Evolutionary conservation across 2,888 invertebrate species (phyloP).

Genomic region (Noctua janthe): DNA sequence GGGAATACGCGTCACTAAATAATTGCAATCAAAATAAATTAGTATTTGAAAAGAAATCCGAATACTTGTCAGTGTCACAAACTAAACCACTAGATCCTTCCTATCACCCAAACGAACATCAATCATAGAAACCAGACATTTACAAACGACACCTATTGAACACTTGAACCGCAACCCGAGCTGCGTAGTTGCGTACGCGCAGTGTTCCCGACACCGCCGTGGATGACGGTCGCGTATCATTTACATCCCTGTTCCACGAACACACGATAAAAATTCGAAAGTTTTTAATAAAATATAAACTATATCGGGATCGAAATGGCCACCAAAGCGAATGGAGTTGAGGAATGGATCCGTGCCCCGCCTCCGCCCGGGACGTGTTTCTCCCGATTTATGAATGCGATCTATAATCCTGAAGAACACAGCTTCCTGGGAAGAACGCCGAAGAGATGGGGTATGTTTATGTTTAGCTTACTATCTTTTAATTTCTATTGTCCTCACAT

Average conservation of each 20-base stretch:
- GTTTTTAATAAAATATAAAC: not conserved
- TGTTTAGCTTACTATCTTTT: not conserved
- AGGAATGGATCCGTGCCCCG: slow-evolving; percentile 85
- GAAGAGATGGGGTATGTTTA: slow-evolving; percentile 86
- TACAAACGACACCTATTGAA: slow-evolving; percentile 28
- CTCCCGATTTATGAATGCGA: slow-evolving; percentile 74
- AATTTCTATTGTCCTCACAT: not conserved
- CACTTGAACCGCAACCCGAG: slow-evolving; percentile 53
- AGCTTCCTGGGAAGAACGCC: slow-evolving; percentile 85
- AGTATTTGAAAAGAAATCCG: not conserved
- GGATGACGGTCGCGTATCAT: slow-evolving; percentile 66
- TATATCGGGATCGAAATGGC: slow-evolving; percentile 70
- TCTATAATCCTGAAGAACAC: slow-evolving; percentile 84
- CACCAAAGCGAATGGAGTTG: slow-evolving; percentile 81
- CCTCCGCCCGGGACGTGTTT: slow-evolving; percentile 76
- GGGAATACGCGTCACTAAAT: not conserved
- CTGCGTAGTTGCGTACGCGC: slow-evolving; percentile 76
- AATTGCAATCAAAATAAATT: not conserved
- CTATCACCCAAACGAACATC: slow-evolving; percentile 22
- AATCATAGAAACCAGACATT: slow-evolving; percentile 45
- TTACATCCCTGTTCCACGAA: slow-evolving; percentile 8
- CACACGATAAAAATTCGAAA: slow-evolving; percentile 25
- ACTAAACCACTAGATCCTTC: not conserved
- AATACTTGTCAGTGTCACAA: too few relatives aligned
- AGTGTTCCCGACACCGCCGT: slow-evolving; percentile 70